Conservation (phyloP, 2,113 vertebrate species). For the Procavia capensis region DNA sequence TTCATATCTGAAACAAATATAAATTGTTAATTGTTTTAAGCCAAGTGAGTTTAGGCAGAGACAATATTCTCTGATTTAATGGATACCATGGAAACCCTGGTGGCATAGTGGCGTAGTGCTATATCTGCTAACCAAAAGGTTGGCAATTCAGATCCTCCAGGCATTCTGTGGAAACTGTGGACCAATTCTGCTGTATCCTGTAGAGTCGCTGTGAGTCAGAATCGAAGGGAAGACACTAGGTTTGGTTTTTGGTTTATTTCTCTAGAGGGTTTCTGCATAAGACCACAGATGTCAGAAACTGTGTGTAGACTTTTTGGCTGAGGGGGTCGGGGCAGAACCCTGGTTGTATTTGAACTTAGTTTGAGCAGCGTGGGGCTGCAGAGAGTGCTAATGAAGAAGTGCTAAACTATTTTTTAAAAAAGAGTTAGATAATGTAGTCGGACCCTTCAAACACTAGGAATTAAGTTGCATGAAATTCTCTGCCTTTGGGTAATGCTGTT, state of each 20-base stretch:
- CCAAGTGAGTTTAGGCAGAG: background rate
- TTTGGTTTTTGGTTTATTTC: too few species aligned
- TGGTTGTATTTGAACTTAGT: background rate
- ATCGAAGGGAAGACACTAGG: too few species aligned
- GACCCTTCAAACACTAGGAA: background rate
- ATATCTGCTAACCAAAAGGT: too few species aligned
- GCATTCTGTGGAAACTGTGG: too few species aligned
- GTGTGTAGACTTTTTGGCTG: background rate
- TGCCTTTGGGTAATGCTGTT: background rate
- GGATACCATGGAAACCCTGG: too few species aligned
- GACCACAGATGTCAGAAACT: background rate
- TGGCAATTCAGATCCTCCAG: too few species aligned
- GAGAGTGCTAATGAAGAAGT: background rate
- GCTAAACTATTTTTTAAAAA: background rate
- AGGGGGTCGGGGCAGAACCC: background rate
- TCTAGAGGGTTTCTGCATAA: constrained; percentile 49
- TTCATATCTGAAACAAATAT: constrained; percentile 20
- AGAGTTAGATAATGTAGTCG: background rate
- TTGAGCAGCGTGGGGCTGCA: background rate
- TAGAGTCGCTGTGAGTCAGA: too few species aligned
- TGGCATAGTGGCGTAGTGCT: too few species aligned
- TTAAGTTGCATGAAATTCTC: background rate
- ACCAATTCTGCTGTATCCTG: too few species aligned
- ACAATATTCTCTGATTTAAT: background rate
- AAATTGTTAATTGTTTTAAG: constrained; percentile 5